A percentile compares a stretch with the other conserved stretches of the same genome.
Evolutionary conservation across 2,888 invertebrate genomes (phyloP).

Genomic region (Microchrysa polita): DNA sequence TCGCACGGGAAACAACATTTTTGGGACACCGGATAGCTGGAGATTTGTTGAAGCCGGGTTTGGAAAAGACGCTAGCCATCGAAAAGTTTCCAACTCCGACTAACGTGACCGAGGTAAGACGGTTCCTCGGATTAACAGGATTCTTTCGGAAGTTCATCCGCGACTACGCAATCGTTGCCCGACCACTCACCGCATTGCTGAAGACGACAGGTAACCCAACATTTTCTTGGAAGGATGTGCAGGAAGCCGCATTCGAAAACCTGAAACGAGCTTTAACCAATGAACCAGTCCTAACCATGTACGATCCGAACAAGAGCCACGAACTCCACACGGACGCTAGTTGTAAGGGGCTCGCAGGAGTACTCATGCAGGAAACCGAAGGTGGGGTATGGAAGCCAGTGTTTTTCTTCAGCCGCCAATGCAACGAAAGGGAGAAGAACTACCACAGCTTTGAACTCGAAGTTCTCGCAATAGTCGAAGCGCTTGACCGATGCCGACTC

Average conservation of each 20-base stretch:
- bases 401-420: constrained; percentile 56
- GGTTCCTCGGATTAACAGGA: constrained; percentile 48
- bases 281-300: constrained; percentile 53
- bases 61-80: constrained; percentile 51
- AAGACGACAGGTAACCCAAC: constrained; percentile 12
- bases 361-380: constrained; percentile 55
- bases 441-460: constrained; percentile 61
- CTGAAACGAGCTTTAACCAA: not conserved
- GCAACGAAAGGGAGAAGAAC: constrained; percentile 55
- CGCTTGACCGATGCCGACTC: constrained; percentile 57
- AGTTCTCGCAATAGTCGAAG: constrained; percentile 57
- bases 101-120: constrained; percentile 51
- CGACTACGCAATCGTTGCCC: constrained; percentile 31
- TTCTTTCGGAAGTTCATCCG: constrained; percentile 48
- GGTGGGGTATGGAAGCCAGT: constrained; percentile 52
- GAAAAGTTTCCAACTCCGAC: constrained; percentile 53
- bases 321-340: constrained; percentile 59
- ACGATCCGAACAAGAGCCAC: constrained; percentile 52
- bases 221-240: constrained; percentile 4
- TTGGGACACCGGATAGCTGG: constrained; percentile 54
- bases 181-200: constrained; percentile 28
- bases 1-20: constrained; percentile 45
- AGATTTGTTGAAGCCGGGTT: constrained; percentile 53
- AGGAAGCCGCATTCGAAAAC: constrained; percentile 49
- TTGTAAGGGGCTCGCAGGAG: constrained; percentile 55